Evolutionary conservation across 2,797 vertebrate genomes (phyloP).

Genomic region (Mormyrus hasselquistii): DNA sequence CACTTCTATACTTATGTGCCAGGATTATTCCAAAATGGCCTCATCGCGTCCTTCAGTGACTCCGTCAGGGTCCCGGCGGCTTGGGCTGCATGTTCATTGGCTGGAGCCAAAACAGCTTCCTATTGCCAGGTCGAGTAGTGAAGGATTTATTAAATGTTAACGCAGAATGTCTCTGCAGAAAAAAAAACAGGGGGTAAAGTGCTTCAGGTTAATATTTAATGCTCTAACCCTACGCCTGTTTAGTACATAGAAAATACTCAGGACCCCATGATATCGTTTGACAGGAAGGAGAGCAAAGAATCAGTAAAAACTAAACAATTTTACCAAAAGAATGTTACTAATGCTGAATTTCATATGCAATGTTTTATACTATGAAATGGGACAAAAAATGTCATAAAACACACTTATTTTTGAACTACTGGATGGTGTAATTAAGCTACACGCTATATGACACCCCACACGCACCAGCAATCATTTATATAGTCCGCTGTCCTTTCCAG

Average conservation of each 20-base stretch:
- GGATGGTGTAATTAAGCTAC: neutral
- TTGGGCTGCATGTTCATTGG: conserved; percentile 22
- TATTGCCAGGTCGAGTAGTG: conserved; percentile 48
- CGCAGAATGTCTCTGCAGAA: conserved; percentile 49
- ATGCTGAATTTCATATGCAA: neutral
- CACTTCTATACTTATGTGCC: neutral
- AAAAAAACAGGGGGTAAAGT: conserved; percentile 33
- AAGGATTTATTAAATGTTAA: conserved; percentile 53
- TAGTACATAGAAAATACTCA: conserved; percentile 7
- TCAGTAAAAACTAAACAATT: neutral
- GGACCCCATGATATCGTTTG: neutral
- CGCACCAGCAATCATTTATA: neutral
- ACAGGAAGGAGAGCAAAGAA: neutral
- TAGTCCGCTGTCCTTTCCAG: neutral
- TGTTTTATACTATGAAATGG: neutral
- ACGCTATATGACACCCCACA: neutral
- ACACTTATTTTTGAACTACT: neutral
- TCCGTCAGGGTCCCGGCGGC: neutral
- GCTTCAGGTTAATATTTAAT: conserved; percentile 59
- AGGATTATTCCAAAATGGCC: neutral
- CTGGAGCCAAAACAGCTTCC: conserved; percentile 53
- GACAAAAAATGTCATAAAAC: neutral
- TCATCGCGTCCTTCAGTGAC: neutral
- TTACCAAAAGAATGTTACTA: neutral
- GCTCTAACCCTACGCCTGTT: conserved; percentile 35